These are phyloP conservation scores for Artemia sinica DNA, from an alignment of 2,888 invertebrate species.

Conservation along the genomic window DNA sequence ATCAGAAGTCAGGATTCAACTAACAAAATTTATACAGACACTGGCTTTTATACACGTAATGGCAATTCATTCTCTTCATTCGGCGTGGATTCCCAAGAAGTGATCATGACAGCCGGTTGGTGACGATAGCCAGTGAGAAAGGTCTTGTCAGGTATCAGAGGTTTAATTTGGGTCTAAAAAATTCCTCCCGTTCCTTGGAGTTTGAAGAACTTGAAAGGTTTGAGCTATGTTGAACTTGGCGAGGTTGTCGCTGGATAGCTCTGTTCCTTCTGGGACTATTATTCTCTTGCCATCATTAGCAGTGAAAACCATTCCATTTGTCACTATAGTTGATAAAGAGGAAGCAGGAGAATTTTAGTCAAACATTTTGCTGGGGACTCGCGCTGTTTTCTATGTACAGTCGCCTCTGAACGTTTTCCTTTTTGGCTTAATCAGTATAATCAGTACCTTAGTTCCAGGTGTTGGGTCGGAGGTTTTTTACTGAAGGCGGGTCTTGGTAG, in stretches of 20 bases:
- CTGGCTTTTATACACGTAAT: too few relatives aligned
- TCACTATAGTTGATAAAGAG: background rate
- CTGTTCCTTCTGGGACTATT: background rate
- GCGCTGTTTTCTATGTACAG: background rate
- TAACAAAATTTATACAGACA: too few relatives aligned
- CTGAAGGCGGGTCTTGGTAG: background rate
- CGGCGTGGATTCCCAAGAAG: too few relatives aligned
- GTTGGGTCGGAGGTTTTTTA: background rate
- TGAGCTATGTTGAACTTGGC: background rate
- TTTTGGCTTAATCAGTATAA: background rate
- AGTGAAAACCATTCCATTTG: background rate
- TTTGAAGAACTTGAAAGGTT: conserved; percentile 10
- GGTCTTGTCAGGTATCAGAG: too few relatives aligned
- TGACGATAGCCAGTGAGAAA: too few relatives aligned
- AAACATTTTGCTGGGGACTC: background rate
- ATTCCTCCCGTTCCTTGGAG: conserved; percentile 7
- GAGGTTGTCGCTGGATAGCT: background rate
- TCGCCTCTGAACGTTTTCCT: background rate
- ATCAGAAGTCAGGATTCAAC: too few relatives aligned
- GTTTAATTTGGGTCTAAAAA: background rate
- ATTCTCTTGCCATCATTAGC: background rate
- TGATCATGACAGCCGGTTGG: too few relatives aligned
- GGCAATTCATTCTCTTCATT: too few relatives aligned
- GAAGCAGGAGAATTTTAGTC: background rate
- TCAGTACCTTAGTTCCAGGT: conserved; percentile 1